A percentile compares a stretch with the other conserved stretches of the same genome.
These are phyloP conservation scores for Menidia beryllina DNA, from an alignment of 2,113 vertebrate genomes.

Conservation along the genomic window DNA sequence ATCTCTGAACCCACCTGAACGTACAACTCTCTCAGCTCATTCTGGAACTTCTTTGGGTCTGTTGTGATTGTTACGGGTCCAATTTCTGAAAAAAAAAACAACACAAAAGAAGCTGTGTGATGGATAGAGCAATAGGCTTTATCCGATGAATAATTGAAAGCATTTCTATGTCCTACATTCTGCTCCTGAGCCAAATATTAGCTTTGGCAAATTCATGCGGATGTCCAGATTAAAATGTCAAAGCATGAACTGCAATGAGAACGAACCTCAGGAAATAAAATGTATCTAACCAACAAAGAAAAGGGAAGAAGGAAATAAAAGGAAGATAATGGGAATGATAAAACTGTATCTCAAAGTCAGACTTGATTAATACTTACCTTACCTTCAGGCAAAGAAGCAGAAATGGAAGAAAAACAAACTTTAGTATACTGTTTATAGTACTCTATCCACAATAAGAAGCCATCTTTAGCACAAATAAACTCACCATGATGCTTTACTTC, in stretches of 20 bases:
- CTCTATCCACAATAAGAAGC: not conserved
- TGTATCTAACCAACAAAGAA: constrained; percentile 28
- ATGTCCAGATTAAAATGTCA: constrained; percentile 66
- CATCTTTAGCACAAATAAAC: not conserved
- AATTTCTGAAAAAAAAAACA: constrained; percentile 87
- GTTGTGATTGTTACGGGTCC: constrained; percentile 98
- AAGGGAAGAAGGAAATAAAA: constrained; percentile 15
- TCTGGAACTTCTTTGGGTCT: constrained; percentile 98
- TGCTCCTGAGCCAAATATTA: constrained; percentile 63
- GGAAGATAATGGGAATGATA: constrained; percentile 1
- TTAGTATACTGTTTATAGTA: not conserved
- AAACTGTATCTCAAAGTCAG: not conserved
- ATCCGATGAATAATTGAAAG: constrained; percentile 43
- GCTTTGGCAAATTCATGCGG: constrained; percentile 52
- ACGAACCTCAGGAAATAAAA: constrained; percentile 44
- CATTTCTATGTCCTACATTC: constrained; percentile 50
- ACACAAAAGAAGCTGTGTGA: constrained; percentile 42
- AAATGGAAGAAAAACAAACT: not conserved
- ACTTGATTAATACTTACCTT: not conserved
- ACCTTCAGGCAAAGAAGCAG: not conserved
- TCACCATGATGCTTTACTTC: accelerated
- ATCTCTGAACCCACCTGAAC: constrained; percentile 89
- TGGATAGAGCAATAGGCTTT: constrained; percentile 38
- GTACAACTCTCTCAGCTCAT: constrained; percentile 96
- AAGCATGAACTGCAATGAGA: constrained; percentile 44